Conservation (phyloP, 1,140 invertebrate genomes). For the Vanessa tameamea region DNA sequence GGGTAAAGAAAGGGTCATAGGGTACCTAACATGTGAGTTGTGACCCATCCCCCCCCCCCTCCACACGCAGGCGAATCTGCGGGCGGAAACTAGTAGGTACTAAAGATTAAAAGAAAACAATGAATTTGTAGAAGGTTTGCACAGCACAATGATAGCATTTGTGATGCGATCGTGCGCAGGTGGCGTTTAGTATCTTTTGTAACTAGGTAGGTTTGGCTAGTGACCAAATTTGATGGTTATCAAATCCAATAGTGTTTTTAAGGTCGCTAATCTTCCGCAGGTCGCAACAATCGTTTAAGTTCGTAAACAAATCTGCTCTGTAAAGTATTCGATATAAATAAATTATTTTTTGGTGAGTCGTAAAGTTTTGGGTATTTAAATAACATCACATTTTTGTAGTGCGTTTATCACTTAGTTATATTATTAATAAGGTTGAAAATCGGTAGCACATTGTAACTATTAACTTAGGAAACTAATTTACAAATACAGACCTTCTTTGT, state of each 20-base stretch:
- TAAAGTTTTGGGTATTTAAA: constrained; percentile 18
- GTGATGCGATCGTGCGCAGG: no score
- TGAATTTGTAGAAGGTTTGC: no score
- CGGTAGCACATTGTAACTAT: constrained; percentile 16
- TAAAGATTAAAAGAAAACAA: no score
- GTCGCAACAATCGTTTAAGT: constrained; percentile 65
- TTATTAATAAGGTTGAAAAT: constrained; percentile 10
- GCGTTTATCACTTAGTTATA: constrained; percentile 19
- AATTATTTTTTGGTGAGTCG: constrained; percentile 50
- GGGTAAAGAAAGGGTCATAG: no score
- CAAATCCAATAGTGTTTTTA: background rate
- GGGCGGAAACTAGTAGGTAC: no score
- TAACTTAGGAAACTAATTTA: background rate
- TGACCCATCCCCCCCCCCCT: no score
- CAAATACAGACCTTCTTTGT: background rate
- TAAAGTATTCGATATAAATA: constrained; percentile 36
- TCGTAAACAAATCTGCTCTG: constrained; percentile 35
- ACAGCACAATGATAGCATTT: no score
- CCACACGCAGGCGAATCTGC: no score
- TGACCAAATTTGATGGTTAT: background rate
- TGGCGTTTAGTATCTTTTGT: no score
- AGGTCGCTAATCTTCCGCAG: constrained; percentile 55
- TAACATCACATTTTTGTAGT: constrained; percentile 36
- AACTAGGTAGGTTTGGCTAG: no score
- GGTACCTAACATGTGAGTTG: no score